Evolutionary conservation across 2,888 invertebrate species (phyloP).

Genomic region (Torymus auratus): DNA sequence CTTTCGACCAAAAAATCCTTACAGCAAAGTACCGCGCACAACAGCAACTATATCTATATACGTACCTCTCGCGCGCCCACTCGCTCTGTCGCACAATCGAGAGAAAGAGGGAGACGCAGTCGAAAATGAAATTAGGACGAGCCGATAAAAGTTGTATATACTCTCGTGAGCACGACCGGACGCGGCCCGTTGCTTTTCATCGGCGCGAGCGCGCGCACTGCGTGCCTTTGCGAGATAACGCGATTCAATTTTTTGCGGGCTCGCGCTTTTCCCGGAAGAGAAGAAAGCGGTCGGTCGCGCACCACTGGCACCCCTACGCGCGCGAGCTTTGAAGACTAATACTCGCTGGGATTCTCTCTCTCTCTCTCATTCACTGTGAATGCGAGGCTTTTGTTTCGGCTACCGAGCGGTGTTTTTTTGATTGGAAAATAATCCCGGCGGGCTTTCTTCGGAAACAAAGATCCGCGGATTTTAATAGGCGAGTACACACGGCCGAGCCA

Average conservation of each 20-base stretch:
- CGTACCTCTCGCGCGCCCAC: no score
- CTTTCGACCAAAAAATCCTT: no score
- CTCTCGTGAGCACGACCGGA: not conserved
- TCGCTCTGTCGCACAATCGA: no score
- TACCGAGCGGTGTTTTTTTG: not conserved
- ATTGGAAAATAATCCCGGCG: not conserved
- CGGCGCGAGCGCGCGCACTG: conserved; percentile 4
- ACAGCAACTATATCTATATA: no score
- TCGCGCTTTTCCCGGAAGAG: conserved; percentile 35
- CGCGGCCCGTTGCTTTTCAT: not conserved
- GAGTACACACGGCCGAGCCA: no score
- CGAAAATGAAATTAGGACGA: conserved; percentile 45
- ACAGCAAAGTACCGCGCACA: no score
- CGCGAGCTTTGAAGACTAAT: no score
- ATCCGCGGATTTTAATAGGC: no score
- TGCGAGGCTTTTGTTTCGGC: no score
- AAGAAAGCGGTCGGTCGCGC: conserved; percentile 41
- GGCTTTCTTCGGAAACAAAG: not conserved
- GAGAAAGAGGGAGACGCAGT: not conserved
- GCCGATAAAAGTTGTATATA: conserved; percentile 33
- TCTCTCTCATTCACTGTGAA: no score
- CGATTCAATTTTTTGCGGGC: conserved; percentile 42
- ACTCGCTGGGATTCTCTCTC: no score
- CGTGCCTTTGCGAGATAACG: conserved; percentile 56
- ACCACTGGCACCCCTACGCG: not conserved